phyloP scores from a whole-genome alignment of 2,797 vertebrate species.

The Schizopygopsis pylzovi region DNA sequence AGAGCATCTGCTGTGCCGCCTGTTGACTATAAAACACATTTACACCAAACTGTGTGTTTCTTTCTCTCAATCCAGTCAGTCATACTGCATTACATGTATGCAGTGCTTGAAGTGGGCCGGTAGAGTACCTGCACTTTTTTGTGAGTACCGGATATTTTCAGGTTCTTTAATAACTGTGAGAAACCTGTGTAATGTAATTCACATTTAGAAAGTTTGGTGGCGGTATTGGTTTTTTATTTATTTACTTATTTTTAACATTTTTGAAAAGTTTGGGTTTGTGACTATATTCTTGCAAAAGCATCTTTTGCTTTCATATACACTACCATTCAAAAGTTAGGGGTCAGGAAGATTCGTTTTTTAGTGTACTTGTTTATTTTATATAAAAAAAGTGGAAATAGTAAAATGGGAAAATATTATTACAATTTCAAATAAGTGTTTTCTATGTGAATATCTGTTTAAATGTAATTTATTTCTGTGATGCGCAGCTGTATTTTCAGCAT shows the following conservation, averaged over 20 bases:
- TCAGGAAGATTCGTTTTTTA: background rate
- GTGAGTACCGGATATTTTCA: no score
- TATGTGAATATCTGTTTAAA: background rate
- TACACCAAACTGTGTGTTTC: background rate
- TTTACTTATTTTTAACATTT: no score
- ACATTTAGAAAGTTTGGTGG: no score
- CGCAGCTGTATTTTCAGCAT: background rate
- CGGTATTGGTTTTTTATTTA: no score
- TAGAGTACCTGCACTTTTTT: no score
- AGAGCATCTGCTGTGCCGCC: constrained; percentile 27
- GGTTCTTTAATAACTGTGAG: no score
- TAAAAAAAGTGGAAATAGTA: background rate
- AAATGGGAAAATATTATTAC: background rate
- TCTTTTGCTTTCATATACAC: background rate
- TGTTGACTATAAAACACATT: constrained; percentile 23
- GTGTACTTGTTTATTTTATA: background rate
- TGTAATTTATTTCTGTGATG: background rate
- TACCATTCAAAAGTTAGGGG: background rate
- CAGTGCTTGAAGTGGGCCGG: no score
- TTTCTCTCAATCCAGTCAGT: background rate
- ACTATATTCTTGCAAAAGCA: no score
- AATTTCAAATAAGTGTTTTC: background rate
- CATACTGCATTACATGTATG: background rate
- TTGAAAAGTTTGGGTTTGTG: no score
- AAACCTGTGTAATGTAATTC: no score